Evolutionary conservation across 2,888 invertebrate species (phyloP), one percentile per base, ranked within the genome.

Genomic region (Chorisops tibialis): DNA sequence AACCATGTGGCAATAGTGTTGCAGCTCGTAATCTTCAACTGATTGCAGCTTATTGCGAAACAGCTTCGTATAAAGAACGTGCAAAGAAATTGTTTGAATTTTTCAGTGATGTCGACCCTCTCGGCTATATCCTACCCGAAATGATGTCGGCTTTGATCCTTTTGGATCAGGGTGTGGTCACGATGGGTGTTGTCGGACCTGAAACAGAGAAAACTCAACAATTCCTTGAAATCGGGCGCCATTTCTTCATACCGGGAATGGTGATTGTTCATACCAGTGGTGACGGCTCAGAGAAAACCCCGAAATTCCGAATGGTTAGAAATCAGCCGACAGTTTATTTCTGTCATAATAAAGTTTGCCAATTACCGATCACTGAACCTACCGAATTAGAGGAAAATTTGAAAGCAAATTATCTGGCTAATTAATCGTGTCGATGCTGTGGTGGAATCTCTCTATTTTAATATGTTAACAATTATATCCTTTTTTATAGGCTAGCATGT

Each of bases 1-100:
- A 97, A 73, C 96, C 96, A 0, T 89, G 90, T 39, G 91, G 94
- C 35, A 96, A 96, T 75, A 95, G 95, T 47, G 88, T 96, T 0
- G 82, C 94, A 0, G 88, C 89, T 18, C 83, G 85, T 70, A 96
- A 96, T 79, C 80, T 95, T 14, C 81, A 89, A 30, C 82, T 91
- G 5, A 79, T 96, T 21, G 83, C 88, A 0, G 83, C 86, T 1
- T 87, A 91, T 72, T 83, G 87, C 38, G 77, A 77, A 37, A 74
- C 77, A 9, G 65, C 69, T 0, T 67, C 63, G n/a, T 77, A 73
- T 48, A 66, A 69, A 16, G 24, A 72, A 35, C 72, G 70, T 4
- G 74, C 73, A 0, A 48, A 59, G 1, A 71, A 74, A 51, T 65
- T 79, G 2, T 67, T 77, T 2, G 70, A 74, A 48, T 78, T 70